Evolutionary conservation across 2,797 vertebrate genomes (phyloP).

Genomic region (Uromys caudimaculatus): DNA sequence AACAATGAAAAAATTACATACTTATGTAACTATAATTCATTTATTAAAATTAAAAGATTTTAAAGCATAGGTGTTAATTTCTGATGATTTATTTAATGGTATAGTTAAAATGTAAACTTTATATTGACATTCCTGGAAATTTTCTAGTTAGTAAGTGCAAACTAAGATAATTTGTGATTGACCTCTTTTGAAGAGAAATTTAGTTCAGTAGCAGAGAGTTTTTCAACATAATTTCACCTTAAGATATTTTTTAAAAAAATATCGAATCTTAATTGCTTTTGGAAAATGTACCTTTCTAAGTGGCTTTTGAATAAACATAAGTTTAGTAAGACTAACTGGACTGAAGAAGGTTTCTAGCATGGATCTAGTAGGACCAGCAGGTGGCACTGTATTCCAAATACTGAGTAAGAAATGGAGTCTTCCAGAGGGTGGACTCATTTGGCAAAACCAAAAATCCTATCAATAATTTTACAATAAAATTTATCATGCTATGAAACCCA

Average conservation of each 20-base stretch:
- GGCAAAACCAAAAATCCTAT: not conserved
- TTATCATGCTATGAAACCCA: not conserved
- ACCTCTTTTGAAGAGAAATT: not conserved
- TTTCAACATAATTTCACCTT: slow-evolving; percentile 38
- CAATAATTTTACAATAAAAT: slow-evolving; percentile 34
- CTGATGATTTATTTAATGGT: slow-evolving; percentile 28
- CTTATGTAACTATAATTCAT: not conserved
- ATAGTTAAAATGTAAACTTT: slow-evolving; percentile 46
- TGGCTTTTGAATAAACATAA: not conserved
- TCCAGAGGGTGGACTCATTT: slow-evolving; percentile 18
- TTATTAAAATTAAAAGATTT: slow-evolving; percentile 16
- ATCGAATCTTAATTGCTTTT: not conserved
- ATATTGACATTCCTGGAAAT: not conserved
- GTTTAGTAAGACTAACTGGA: not conserved
- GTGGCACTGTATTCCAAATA: slow-evolving; percentile 72
- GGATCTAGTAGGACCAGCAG: slow-evolving; percentile 54
- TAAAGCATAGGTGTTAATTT: not conserved
- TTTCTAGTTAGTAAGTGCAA: slow-evolving; percentile 25
- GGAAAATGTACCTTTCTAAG: not conserved
- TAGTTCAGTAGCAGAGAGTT: not conserved
- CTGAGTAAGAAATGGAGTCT: not conserved
- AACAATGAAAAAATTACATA: not conserved
- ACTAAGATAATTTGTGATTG: not conserved
- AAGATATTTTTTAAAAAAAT: not conserved
- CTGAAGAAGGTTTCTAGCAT: not conserved